phyloP scores from a whole-genome alignment of 2,888 invertebrate genomes.

The Harpagoxenus sublaevis region DNA sequence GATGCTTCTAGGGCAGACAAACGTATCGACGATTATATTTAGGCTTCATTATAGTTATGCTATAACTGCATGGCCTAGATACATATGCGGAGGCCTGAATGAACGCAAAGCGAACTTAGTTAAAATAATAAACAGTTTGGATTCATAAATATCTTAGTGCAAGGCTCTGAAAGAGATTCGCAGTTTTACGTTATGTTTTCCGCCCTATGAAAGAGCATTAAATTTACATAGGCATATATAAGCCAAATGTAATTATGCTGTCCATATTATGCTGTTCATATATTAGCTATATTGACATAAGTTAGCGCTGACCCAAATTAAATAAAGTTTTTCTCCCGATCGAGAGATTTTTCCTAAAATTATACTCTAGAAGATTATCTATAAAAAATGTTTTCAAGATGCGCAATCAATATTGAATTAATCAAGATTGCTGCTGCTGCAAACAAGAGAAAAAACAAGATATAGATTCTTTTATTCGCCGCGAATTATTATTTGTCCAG shows the following conservation, averaged over 20 bases:
- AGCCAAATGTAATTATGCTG: constrained; percentile 22
- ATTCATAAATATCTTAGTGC: constrained; percentile 1
- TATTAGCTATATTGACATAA: background rate
- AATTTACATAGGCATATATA: constrained; percentile 8
- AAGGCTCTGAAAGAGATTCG: background rate
- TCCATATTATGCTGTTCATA: too few species aligned
- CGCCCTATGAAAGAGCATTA: background rate
- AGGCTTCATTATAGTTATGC: constrained; percentile 50
- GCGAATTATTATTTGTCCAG: constrained; percentile 5
- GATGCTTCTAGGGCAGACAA: constrained; percentile 57
- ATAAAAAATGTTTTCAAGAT: constrained; percentile 72
- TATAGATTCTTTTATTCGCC: background rate
- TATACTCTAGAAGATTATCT: constrained; percentile 63
- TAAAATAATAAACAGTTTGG: constrained; percentile 16
- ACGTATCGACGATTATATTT: constrained; percentile 63
- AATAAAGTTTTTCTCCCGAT: background rate
- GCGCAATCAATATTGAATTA: constrained; percentile 79
- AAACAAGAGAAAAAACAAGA: constrained; percentile 76
- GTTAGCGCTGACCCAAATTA: background rate
- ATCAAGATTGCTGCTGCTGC: constrained; percentile 76
- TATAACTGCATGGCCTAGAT: constrained; percentile 60
- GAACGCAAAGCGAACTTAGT: background rate
- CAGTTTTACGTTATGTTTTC: background rate
- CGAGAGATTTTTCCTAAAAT: background rate
- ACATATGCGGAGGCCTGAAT: constrained; percentile 13